phyloP scores from a whole-genome alignment of 2,888 invertebrate genomes.

The Lasioglossum calceatum region DNA sequence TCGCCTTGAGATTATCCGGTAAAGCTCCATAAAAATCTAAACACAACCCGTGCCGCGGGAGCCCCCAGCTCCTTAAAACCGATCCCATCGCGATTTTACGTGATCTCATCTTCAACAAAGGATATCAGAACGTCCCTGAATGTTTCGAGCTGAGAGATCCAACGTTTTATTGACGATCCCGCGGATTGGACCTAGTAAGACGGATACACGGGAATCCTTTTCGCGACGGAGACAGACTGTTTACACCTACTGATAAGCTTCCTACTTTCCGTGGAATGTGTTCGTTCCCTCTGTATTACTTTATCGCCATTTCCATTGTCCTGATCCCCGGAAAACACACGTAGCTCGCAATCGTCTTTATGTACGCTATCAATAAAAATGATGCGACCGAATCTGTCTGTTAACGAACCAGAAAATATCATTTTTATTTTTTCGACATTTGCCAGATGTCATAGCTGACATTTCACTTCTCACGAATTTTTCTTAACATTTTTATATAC shows the following conservation, averaged over 20 bases:
- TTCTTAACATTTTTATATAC: neutral
- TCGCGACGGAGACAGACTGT: conserved; percentile 40
- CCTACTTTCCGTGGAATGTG: conserved; percentile 49
- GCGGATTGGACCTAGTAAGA: conserved; percentile 60
- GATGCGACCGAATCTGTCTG: neutral
- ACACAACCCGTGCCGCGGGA: conserved; percentile 38
- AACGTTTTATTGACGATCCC: conserved; percentile 66
- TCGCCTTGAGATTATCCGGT: conserved; percentile 63
- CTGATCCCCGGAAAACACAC: conserved; percentile 34
- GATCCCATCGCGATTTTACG: conserved; percentile 66
- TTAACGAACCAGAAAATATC: neutral
- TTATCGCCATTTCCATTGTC: conserved; percentile 32
- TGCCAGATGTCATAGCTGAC: neutral
- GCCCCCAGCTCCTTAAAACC: conserved; percentile 54
- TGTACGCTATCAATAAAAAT: neutral
- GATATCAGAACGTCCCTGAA: conserved; percentile 54
- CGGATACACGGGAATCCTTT: conserved; percentile 65
- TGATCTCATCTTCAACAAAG: conserved; percentile 66
- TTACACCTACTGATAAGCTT: conserved; percentile 49
- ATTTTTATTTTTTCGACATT: neutral
- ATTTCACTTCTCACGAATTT: neutral
- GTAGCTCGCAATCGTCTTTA: neutral
- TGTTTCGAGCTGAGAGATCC: conserved; percentile 59
- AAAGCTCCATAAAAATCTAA: conserved; percentile 70
- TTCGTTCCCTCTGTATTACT: conserved; percentile 12